Base-by-base conservation (phyloP, 2,113 vertebrate genomes). In the Sinocyclocheilus maitianheensis region DNA sequence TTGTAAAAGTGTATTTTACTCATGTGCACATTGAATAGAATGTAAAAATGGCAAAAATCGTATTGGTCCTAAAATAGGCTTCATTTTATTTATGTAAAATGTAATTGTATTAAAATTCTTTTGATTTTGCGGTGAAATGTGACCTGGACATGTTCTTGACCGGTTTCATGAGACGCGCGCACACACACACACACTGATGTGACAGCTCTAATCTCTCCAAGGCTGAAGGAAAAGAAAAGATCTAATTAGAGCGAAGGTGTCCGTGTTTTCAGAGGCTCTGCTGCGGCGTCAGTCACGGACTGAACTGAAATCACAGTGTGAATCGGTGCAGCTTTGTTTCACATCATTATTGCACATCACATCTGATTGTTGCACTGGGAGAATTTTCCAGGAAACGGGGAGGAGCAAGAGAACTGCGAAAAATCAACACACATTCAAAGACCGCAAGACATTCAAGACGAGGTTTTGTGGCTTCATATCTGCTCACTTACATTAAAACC, bases 281-380 rank as follows among this genome's bases (percentile, higher is more conserved):
- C 75, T 18, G 48, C 40, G 14, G n/a, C 13, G n/a, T 77, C 75
- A 22, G 60, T 77, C 74, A 53, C 37, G n/a, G 53, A 46, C 40
- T 62, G 67, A 84, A 90, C 90, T 93, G 71, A 91, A 93, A 91
- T 94, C 94, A 95, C 94, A 95, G 94, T 95, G 93, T 91, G 90
- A 88, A 90, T 93, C 92, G 92, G 93, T 88, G 84, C 83, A 87
- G 86, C 71, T 92, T 78, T 30, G 63, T 88, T 91, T 92, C 87
- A 84, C 88, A 83, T 91, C 84, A 84, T 92, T 93, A 92, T 93
- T 93, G 93, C 91, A 87, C 92, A 90, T 90, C 88, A 46, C 87
- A 91, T 92, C 77, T 86, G 89, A 92, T 92, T 77, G 84, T 90
- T 91, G 85, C 77, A 62, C 30, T 30, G 12, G 80, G 77, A 48